Conservation (phyloP, 2,113 vertebrate species). For the Cyanoderma ruficeps region DNA sequence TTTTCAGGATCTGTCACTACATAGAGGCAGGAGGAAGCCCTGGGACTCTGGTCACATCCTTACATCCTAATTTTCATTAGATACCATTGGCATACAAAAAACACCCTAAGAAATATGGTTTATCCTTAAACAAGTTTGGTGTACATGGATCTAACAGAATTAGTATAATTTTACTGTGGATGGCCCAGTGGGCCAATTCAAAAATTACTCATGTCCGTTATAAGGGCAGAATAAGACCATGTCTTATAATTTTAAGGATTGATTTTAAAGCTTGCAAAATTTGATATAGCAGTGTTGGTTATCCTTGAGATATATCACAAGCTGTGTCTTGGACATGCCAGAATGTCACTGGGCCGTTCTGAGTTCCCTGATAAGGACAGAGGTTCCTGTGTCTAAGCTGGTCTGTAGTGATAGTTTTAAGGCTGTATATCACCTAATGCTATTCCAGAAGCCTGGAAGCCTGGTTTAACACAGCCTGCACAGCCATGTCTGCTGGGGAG, state of each 20-base stretch:
- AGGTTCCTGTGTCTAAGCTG: background rate
- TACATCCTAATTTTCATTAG: background rate
- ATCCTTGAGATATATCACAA: background rate
- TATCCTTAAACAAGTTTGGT: background rate
- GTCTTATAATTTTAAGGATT: background rate
- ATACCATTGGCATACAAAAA: background rate
- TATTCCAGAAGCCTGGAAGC: background rate
- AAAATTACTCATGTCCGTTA: background rate
- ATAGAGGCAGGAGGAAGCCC: background rate
- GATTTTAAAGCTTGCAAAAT: background rate
- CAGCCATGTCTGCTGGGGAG: background rate
- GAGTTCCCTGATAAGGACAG: background rate
- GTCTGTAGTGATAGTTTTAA: background rate
- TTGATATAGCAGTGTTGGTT: background rate
- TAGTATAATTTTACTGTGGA: background rate
- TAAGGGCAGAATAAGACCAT: background rate
- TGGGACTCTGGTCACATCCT: background rate
- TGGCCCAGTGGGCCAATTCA: background rate
- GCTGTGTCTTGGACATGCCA: fast-evolving
- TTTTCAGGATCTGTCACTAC: background rate
- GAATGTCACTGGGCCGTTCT: background rate
- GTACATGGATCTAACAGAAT: background rate
- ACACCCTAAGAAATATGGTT: background rate
- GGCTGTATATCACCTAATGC: background rate
- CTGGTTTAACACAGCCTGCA: background rate